phyloP scores from a whole-genome alignment of 2,113 vertebrate species.

The Coracopsis vasa region DNA sequence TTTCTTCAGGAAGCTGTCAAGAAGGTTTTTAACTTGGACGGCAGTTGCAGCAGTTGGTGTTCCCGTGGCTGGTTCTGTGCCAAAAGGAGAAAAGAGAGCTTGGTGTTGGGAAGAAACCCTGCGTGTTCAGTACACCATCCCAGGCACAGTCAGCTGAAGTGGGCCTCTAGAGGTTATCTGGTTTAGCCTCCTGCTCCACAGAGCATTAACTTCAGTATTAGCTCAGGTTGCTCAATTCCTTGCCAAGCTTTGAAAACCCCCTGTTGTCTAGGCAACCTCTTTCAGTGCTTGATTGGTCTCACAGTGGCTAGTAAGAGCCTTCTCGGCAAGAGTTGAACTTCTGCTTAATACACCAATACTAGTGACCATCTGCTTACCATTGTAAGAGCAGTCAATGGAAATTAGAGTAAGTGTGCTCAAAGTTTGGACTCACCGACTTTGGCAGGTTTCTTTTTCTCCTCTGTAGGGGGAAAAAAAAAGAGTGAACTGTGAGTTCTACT shows the following conservation, averaged over 20 bases:
- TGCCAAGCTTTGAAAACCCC: neutral
- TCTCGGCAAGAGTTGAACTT: neutral
- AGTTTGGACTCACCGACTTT: constrained; percentile 63
- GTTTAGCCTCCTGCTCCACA: neutral
- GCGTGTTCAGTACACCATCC: neutral
- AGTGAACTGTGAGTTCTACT: neutral
- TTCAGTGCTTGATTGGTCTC: neutral
- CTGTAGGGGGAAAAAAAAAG: neutral
- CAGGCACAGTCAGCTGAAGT: neutral
- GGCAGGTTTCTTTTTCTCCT: constrained; percentile 54
- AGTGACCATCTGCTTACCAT: neutral
- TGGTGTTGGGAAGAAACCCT: neutral
- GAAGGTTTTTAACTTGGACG: neutral
- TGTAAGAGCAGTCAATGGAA: neutral
- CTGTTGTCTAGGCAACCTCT: neutral
- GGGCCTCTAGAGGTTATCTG: neutral
- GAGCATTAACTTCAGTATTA: neutral
- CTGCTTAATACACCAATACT: neutral
- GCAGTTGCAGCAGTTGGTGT: neutral
- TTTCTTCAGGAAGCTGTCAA: constrained; percentile 58
- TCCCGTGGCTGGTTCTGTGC: neutral
- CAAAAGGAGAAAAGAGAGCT: neutral
- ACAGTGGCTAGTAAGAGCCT: neutral
- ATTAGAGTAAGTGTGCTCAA: neutral
- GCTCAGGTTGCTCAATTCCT: neutral